These are phyloP conservation scores for Hydriomena furcata DNA, from an alignment of 2,888 invertebrate genomes.

Conservation along the genomic window DNA sequence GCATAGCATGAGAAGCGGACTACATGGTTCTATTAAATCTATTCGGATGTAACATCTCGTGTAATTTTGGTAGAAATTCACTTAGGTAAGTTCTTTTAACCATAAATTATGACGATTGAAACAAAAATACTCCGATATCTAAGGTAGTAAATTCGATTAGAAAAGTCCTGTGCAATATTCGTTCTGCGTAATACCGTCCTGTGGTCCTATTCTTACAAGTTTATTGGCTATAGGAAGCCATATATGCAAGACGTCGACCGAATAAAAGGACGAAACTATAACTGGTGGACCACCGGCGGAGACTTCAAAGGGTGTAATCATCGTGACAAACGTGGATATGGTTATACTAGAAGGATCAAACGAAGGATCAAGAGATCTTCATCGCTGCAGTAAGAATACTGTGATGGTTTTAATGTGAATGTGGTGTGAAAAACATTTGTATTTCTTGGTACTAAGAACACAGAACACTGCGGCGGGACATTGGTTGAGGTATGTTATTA, in stretches of 20 bases:
- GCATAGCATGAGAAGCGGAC: too few species aligned
- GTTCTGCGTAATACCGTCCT: constrained; percentile 56
- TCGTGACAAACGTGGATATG: constrained; percentile 61
- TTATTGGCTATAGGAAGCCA: constrained; percentile 70
- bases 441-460: background rate
- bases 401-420: background rate
- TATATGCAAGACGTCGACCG: constrained; percentile 51
- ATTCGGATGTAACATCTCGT: too few species aligned
- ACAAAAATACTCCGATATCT: too few species aligned
- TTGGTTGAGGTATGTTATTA: too few species aligned
- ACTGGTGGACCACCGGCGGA: constrained; percentile 72
- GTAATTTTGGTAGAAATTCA: too few species aligned
- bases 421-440: background rate
- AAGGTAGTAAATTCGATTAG: constrained; percentile 39
- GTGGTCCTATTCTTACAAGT: constrained; percentile 61
- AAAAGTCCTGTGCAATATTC: constrained; percentile 47
- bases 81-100: too few species aligned
- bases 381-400: background rate
- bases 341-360: constrained; percentile 46
- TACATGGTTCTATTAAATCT: too few species aligned
- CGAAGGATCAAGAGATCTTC: background rate
- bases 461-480: too few species aligned
- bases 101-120: too few species aligned
- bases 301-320: constrained; percentile 75
- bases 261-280: constrained; percentile 66